Evolutionary conservation across 2,888 invertebrate genomes (phyloP).

Genomic region (Lagria hirta): DNA sequence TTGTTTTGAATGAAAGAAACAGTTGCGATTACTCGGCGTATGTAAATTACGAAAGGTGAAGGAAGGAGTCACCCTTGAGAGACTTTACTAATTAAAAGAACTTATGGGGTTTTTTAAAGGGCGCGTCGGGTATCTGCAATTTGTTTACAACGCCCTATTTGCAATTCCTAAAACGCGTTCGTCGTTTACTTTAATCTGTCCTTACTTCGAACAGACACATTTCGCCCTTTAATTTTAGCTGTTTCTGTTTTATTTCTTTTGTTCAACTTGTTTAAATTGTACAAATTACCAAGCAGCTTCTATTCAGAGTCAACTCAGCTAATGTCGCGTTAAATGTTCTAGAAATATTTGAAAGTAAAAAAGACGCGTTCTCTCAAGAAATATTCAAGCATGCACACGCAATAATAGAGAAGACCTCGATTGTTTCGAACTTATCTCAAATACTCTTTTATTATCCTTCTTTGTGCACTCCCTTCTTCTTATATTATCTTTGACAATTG

Average conservation of each 20-base stretch:
- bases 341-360: constrained; percentile 46
- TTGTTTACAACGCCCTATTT: constrained; percentile 42
- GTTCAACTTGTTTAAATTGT: constrained; percentile 42
- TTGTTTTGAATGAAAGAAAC: constrained; percentile 33
- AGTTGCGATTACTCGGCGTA: constrained; percentile 42
- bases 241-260: constrained; percentile 45
- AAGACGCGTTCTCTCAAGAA: constrained; percentile 33
- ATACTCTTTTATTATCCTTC: constrained; percentile 51
- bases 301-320: constrained; percentile 43
- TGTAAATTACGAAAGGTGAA: constrained; percentile 40
- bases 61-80: constrained; percentile 29
- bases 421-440: constrained; percentile 39
- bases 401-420: constrained; percentile 46
- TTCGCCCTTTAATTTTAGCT: constrained; percentile 46
- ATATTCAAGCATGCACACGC: constrained; percentile 40
- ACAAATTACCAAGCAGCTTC: constrained; percentile 45
- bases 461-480: constrained; percentile 46
- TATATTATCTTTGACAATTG: constrained; percentile 41
- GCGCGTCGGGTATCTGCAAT: constrained; percentile 46
- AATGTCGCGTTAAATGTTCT: constrained; percentile 49
- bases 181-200: constrained; percentile 46
- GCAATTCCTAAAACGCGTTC: constrained; percentile 44
- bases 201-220: constrained; percentile 45
- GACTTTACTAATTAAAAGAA: constrained; percentile 52
- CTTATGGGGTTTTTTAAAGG: constrained; percentile 47